Evolutionary conservation across 2,797 vertebrate genomes (phyloP).

Genomic region (Lepus townsendii): DNA sequence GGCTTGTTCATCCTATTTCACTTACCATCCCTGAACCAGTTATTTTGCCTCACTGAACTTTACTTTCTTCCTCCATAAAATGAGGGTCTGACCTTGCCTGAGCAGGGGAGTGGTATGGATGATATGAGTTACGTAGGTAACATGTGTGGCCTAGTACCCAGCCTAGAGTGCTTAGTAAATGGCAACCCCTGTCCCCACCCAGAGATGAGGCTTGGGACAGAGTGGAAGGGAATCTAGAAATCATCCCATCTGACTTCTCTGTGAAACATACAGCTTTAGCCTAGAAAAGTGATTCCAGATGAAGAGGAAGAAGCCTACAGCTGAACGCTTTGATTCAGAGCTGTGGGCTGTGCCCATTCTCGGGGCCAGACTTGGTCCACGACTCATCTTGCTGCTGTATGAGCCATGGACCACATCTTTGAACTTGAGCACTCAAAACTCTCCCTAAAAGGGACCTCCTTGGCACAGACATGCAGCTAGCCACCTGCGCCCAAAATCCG

Average conservation of each 20-base stretch:
- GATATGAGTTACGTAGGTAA: background rate
- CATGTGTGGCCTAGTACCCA: background rate
- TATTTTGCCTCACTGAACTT: constrained; percentile 5
- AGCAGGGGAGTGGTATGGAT: background rate
- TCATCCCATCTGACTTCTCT: background rate
- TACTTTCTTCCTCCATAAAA: constrained; percentile 28
- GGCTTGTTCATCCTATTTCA: background rate
- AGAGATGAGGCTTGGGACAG: background rate
- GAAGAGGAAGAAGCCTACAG: background rate
- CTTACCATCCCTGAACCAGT: background rate
- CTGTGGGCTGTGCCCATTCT: background rate
- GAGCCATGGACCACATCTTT: background rate
- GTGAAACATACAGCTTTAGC: background rate
- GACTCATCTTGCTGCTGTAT: background rate
- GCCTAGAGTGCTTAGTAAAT: background rate
- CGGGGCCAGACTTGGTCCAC: background rate
- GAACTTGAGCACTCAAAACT: constrained; percentile 7
- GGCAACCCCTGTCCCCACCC: background rate
- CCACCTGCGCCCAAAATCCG: constrained; percentile 28
- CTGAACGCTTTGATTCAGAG: constrained; percentile 26
- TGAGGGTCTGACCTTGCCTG: background rate
- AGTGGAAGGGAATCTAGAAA: constrained; percentile 28
- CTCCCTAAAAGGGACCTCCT: background rate
- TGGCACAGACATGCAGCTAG: background rate
- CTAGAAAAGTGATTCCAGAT: constrained; percentile 14